Base-by-base conservation (phyloP, 1,140 invertebrate species). In the Phymorhynchus buccinoides region DNA sequence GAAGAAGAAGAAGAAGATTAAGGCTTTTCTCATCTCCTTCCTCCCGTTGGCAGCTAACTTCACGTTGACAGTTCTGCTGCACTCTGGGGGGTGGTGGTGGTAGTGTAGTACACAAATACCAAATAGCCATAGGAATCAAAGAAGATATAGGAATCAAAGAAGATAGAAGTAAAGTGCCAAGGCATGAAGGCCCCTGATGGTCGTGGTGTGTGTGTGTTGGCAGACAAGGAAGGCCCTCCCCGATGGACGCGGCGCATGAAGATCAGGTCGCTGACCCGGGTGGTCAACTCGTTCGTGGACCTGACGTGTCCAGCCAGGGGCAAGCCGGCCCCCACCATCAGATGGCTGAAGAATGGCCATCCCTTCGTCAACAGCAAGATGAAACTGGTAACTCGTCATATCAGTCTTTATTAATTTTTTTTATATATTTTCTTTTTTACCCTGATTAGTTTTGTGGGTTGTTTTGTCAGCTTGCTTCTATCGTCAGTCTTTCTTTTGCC, bases 281-380 rank as follows among this genome's bases (percentile, higher is more conserved):
- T 73, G 1, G 96, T 96, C 12, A 96, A 96, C 9, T 96, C 95
- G 80, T 95, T 94, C 89, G 90, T 96, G 0, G 93, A 93, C 62
- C 90, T 97, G 0, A 95, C 94, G 85, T 97, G 96, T 90, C 94
- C 94, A 32, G 95, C 95, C 12, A 89, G 93, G 41, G 96, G 96
- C 30, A 96, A 96, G 90, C 96, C 96, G 0, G 94, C 94, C 39
- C 96, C 96, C 0, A 96, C 95, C 84, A 96, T 97, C 84, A 96
- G 95, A 0, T 97, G 97, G 97, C 94, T 94, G 27, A 96, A 96
- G 91, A 95, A 97, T 91, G 95, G 95, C n/a, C 94, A 94, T 32
- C 94, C 94, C 22, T 95, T 95, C 12, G 37, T 73, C 71, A 73
- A n/a, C 71, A 73, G 71, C 71, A 73, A 73, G 71, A 73, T 73